Conservation (phyloP, 2,888 invertebrate species). For the Polydrusus tereticollis region DNA sequence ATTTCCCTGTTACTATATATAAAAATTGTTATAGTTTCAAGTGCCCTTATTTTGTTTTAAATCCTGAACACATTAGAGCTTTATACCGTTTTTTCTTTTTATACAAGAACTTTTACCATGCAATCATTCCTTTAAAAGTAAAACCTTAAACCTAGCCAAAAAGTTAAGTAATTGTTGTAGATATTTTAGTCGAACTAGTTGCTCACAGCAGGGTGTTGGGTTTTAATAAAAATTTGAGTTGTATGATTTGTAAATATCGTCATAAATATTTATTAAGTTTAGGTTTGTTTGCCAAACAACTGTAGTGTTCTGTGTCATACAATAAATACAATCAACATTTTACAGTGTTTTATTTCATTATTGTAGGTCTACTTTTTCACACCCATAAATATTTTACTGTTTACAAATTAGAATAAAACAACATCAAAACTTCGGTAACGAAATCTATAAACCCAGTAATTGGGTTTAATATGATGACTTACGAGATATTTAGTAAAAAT, state of each 20-base stretch:
- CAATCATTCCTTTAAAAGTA: neutral
- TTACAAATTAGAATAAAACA: neutral
- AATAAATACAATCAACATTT: conserved; percentile 38
- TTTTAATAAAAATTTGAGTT: conserved; percentile 42
- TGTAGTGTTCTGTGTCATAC: conserved; percentile 46
- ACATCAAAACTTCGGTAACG: conserved; percentile 5
- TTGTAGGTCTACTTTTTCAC: conserved; percentile 24
- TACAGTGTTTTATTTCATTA: conserved; percentile 22
- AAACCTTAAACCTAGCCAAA: neutral
- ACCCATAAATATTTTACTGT: conserved; percentile 13
- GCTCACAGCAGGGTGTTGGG: conserved; percentile 25
- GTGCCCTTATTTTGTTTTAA: conserved; percentile 53
- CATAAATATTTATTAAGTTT: conserved; percentile 22
- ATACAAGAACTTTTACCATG: neutral
- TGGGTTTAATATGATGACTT: neutral
- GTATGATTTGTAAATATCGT: conserved; percentile 42
- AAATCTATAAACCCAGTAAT: neutral
- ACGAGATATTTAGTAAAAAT: neutral
- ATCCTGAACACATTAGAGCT: conserved; percentile 14
- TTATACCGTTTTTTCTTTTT: conserved; percentile 4
- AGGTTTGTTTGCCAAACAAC: conserved; percentile 40
- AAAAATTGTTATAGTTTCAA: conserved; percentile 57
- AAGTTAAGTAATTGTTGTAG: conserved; percentile 17
- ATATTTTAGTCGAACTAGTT: conserved; percentile 26
- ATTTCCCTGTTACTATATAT: conserved; percentile 57